phyloP scores from a whole-genome alignment of 2,113 vertebrate genomes.

The Peromyscus polionotus region DNA sequence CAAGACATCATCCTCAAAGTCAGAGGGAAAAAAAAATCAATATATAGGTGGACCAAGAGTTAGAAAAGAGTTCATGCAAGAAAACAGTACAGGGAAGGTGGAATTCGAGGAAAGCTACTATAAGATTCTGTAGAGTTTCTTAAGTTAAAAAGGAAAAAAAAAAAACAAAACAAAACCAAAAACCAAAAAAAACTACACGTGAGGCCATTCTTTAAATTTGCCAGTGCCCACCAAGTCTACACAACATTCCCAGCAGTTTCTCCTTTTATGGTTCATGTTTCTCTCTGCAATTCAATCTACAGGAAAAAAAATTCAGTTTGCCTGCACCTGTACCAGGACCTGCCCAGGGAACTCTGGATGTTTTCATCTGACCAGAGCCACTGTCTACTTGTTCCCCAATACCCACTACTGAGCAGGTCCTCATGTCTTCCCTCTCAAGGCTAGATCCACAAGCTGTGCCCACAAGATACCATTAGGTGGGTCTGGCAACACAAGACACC shows the following conservation, averaged over 20 bases:
- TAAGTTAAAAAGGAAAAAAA: constrained; percentile 37
- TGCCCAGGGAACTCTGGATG: constrained; percentile 32
- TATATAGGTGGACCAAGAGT: background rate
- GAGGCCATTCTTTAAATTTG: constrained; percentile 43
- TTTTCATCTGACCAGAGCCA: background rate
- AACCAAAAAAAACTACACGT: background rate
- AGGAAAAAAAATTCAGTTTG: constrained; percentile 22
- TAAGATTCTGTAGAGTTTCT: constrained; percentile 67
- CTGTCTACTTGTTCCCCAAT: background rate
- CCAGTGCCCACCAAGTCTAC: background rate
- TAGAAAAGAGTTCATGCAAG: background rate
- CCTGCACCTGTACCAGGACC: background rate
- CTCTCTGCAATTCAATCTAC: constrained; percentile 15
- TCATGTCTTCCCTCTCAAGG: background rate
- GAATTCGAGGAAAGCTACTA: background rate
- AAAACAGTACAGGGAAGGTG: background rate
- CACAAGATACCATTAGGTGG: constrained; percentile 34
- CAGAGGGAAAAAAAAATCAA: background rate
- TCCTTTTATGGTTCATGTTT: background rate
- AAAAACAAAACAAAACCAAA: background rate
- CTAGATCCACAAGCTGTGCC: background rate
- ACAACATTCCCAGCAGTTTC: background rate
- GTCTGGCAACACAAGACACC: background rate
- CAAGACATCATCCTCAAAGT: background rate
- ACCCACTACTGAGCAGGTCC: background rate